These are phyloP conservation scores for Saturnia japonica DNA, from an alignment of 2,888 invertebrate species.

Conservation along the genomic window DNA sequence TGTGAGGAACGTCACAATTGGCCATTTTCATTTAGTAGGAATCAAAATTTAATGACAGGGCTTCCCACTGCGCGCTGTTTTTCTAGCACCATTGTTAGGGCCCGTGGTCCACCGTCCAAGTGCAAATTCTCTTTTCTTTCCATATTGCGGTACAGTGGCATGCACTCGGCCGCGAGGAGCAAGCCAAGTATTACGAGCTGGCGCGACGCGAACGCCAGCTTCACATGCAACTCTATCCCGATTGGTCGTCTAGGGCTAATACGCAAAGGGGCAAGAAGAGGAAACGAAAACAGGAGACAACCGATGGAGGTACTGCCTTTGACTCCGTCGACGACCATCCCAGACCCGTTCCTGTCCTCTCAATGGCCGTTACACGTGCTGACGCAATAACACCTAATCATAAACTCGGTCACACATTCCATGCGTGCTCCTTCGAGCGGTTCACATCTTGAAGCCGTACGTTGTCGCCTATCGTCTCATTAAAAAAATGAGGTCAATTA, in stretches of 20 bases:
- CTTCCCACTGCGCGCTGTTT: constrained; percentile 84
- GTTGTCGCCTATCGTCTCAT: constrained; percentile 48
- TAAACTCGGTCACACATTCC: constrained; percentile 46
- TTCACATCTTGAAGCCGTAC: constrained; percentile 56
- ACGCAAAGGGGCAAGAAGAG: constrained; percentile 99
- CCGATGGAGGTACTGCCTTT: constrained; percentile 95
- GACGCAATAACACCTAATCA: constrained; percentile 23
- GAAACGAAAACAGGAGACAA: constrained; percentile 99
- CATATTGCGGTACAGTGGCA: constrained; percentile 94
- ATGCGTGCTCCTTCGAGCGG: constrained; percentile 49
- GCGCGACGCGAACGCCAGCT: constrained; percentile 99
- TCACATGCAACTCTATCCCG: constrained; percentile 99
- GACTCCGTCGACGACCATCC: constrained; percentile 63
- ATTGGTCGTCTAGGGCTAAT: constrained; percentile 99
- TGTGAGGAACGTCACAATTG: constrained; percentile 79
- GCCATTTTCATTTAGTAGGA: constrained; percentile 77
- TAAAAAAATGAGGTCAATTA: constrained; percentile 76
- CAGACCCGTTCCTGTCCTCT: constrained; percentile 29
- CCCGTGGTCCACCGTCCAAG: constrained; percentile 68
- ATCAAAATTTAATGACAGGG: constrained; percentile 71
- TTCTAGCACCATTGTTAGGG: constrained; percentile 85
- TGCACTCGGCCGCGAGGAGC: constrained; percentile 99
- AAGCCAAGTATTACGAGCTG: constrained; percentile 99
- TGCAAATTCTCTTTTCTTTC: constrained; percentile 82
- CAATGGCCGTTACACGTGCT: constrained; percentile 22